These are phyloP conservation scores for Trypoxylon attenuatum DNA, from an alignment of 2,888 invertebrate species.

Conservation along the genomic window DNA sequence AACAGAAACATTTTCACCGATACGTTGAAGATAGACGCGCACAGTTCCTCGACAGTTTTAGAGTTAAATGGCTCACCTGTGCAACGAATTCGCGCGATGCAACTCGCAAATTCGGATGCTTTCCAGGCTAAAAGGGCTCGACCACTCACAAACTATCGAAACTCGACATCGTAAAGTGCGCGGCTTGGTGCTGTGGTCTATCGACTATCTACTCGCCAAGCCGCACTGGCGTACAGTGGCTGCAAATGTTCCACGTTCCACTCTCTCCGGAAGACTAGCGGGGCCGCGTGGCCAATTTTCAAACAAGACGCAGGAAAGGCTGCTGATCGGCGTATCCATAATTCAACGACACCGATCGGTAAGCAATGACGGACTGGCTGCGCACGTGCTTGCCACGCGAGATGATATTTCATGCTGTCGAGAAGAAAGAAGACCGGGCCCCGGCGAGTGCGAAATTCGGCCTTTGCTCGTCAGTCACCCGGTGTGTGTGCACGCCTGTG, in stretches of 20 bases:
- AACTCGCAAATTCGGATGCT: too few relatives aligned
- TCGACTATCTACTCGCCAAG: not conserved
- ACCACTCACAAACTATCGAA: too few relatives aligned
- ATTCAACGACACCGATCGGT: not conserved
- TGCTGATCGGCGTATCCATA: not conserved
- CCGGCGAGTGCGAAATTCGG: conserved; percentile 1
- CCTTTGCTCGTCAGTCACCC: conserved; percentile 22
- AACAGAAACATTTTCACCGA: too few relatives aligned
- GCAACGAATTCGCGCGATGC: too few relatives aligned
- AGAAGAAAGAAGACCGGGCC: not conserved
- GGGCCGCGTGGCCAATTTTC: not conserved
- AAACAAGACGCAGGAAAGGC: not conserved
- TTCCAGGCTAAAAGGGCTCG: too few relatives aligned
- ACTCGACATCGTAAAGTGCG: not conserved
- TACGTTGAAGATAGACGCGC: too few relatives aligned
- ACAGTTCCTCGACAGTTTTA: too few relatives aligned
- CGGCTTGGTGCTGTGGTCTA: not conserved
- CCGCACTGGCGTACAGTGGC: not conserved
- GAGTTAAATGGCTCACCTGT: too few relatives aligned
- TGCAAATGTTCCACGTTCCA: too few relatives aligned
- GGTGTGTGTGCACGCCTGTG: conserved; percentile 6
- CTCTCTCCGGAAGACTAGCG: too few relatives aligned
- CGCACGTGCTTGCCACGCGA: not conserved
- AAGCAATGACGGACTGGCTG: not conserved
- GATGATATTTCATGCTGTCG: not conserved